Evolutionary conservation across 1,140 invertebrate genomes (phyloP).

Genomic region (Stenopsyche tienmushanensis): DNA sequence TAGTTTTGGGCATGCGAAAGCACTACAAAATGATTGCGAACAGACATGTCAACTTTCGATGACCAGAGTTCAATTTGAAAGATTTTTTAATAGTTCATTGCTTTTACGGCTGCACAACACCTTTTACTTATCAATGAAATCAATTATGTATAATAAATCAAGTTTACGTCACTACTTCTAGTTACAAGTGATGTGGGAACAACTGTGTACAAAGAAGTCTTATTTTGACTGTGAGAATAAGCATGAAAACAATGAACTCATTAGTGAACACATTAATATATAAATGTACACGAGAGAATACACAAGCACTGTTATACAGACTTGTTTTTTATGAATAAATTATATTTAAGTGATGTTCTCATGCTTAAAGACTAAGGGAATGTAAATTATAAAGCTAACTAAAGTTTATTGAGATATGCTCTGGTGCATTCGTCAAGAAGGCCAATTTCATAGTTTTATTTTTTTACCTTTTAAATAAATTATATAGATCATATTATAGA

Average conservation of each 20-base stretch:
- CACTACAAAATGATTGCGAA: not conserved
- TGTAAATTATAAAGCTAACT: conserved; percentile 29
- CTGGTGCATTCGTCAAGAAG: conserved; percentile 25
- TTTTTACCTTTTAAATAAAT: conserved; percentile 11
- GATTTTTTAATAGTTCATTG: conserved; percentile 24
- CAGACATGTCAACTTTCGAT: not conserved
- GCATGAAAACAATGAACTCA: conserved; percentile 41
- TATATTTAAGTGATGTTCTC: conserved; percentile 38
- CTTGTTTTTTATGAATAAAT: conserved; percentile 40
- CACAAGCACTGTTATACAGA: conserved; percentile 33
- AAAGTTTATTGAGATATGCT: conserved; percentile 34
- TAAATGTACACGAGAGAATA: conserved; percentile 39
- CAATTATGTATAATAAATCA: conserved; percentile 38
- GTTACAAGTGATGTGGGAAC: conserved; percentile 40
- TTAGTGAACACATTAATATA: conserved; percentile 41
- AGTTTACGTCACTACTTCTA: conserved; percentile 32
- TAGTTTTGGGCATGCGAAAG: conserved; percentile 8
- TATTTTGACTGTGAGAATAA: conserved; percentile 40
- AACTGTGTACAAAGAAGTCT: conserved; percentile 24
- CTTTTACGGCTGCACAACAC: conserved; percentile 24
- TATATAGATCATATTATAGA: not conserved
- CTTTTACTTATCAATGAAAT: conserved; percentile 36
- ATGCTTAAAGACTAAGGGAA: conserved; percentile 30
- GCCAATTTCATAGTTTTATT: conserved; percentile 20
- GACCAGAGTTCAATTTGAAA: not conserved